phyloP scores from a whole-genome alignment of 1,140 invertebrate species.

The Drosophila pruinosa region DNA sequence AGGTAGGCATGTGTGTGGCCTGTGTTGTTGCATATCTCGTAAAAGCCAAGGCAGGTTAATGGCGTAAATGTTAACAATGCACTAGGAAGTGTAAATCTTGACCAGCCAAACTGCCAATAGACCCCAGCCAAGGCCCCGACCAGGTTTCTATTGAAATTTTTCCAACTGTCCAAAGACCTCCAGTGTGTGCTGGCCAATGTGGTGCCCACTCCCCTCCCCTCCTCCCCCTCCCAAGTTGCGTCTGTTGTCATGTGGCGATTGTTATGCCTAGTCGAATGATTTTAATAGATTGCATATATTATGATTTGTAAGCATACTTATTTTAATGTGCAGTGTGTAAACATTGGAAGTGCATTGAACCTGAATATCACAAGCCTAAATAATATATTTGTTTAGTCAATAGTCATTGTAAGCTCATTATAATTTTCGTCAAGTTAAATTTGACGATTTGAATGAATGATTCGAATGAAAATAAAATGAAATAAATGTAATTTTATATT shows the following conservation, averaged over 20 bases:
- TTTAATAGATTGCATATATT: background rate
- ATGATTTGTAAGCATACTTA: background rate
- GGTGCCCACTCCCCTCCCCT: background rate
- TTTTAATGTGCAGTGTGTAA: background rate
- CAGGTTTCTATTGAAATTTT: conserved; percentile 10
- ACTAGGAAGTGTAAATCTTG: conserved; percentile 77
- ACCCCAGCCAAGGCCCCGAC: background rate
- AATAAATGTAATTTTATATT: too few relatives aligned
- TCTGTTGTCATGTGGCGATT: background rate
- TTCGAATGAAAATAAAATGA: too few relatives aligned
- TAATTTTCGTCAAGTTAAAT: too few relatives aligned
- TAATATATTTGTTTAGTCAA: too few relatives aligned
- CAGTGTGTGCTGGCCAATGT: conserved; percentile 4
- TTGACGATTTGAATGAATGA: too few relatives aligned
- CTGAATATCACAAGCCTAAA: too few relatives aligned
- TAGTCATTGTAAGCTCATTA: too few relatives aligned
- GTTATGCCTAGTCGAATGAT: background rate
- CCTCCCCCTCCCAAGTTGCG: too few relatives aligned
- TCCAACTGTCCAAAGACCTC: conserved; percentile 16
- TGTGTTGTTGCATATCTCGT: conserved; percentile 57
- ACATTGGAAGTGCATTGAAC: background rate
- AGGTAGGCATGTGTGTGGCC: conserved; percentile 56
- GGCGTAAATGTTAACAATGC: conserved; percentile 80
- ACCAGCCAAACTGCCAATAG: conserved; percentile 21
- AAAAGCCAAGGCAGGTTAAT: conserved; percentile 79